phyloP scores from a whole-genome alignment of 2,797 vertebrate species.

The Amazona finschi region DNA sequence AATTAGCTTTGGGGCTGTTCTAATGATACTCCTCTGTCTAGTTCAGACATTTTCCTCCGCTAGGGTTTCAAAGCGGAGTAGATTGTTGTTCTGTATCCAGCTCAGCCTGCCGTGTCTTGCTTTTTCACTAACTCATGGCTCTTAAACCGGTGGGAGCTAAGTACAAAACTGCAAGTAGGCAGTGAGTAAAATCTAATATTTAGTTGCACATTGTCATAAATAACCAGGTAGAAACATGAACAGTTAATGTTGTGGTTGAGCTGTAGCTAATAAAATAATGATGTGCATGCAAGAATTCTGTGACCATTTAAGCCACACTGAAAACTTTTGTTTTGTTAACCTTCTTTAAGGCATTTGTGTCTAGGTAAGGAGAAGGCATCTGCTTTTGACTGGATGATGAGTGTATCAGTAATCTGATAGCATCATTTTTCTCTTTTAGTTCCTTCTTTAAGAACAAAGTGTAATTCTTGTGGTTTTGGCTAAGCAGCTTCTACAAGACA shows the following conservation, averaged over 20 bases:
- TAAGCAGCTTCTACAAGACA: background rate
- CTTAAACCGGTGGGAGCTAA: background rate
- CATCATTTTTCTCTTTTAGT: background rate
- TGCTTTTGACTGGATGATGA: background rate
- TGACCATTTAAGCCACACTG: background rate
- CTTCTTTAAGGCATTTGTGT: background rate
- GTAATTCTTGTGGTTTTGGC: background rate
- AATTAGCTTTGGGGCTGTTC: background rate
- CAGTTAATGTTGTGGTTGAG: background rate
- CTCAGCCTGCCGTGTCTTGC: background rate
- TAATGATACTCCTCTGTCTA: background rate
- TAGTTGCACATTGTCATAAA: background rate
- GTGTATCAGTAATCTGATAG: background rate
- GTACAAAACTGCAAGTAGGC: background rate
- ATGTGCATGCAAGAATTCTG: background rate
- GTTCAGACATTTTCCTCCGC: background rate
- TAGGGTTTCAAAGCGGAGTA: background rate
- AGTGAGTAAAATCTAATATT: background rate
- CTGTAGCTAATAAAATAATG: background rate
- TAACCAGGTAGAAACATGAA: background rate
- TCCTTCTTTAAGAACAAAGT: background rate
- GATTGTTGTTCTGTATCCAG: background rate
- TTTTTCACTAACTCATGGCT: background rate
- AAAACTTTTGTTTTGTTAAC: background rate
- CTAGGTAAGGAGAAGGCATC: background rate